Evolutionary conservation across 2,113 vertebrate species (phyloP), one percentile per base, ranked within the genome.

Genomic region (Laterallus jamaicensis): DNA sequence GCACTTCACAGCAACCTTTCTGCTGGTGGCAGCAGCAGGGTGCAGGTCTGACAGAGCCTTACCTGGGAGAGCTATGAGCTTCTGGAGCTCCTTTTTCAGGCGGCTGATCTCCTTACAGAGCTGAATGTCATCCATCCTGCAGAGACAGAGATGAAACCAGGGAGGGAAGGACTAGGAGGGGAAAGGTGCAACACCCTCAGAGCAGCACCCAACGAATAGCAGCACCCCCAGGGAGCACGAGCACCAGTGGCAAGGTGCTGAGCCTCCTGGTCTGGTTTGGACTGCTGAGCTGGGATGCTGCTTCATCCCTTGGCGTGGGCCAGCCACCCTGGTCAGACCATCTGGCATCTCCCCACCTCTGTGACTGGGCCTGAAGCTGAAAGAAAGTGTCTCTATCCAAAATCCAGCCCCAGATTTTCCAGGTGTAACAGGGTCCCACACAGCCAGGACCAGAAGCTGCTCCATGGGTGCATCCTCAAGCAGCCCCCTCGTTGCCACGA

Each of bases 41-140:
- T 13, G 39, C 32, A 74, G 84, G 15, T 35, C 52, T 15, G 32
- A n/a, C 85, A 22, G 7, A 66, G 47, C 59, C 93, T 94, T 75
- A 99, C 99, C 98, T 96, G 98, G 98, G 84, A 98, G 78, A 9
- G 97, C 97, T 9, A 99, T 97, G 31, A 99, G 96, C 42, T 97
- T 98, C 81, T 99, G 98, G 69, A 99, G 98, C 86, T 99, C 98
- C n/a, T 97, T 97, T 94, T 99, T 99, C 93, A 99, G 98, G n/a
- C 97, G 83, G 19, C 98, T 99, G 92, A 99, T 99, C 89, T 99
- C 99, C 91, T 98, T 98, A 74, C 99, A 99, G 16, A 99, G 98
- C 95, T 99, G 98, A 86, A 99, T 99, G 95, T 99, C 99, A 25
- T 99, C 99, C 98, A 99, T 99, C 99, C 99, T 99, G 95, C 62